Conservation (phyloP, 2,113 vertebrate genomes). For the Nesospiza acunhae region DNA sequence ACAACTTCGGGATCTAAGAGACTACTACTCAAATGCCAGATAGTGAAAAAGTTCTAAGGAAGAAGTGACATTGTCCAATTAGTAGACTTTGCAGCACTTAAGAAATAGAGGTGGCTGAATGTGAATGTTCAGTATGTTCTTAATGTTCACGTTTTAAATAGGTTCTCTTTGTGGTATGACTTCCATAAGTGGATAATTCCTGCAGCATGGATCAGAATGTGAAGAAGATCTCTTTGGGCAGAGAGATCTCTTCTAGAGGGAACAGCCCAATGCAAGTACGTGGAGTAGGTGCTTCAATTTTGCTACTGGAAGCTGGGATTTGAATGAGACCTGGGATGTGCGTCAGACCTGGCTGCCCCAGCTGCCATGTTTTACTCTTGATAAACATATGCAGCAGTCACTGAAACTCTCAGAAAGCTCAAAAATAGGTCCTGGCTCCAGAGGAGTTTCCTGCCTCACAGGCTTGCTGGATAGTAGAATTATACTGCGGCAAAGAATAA, state of each 20-base stretch:
- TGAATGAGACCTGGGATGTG: neutral
- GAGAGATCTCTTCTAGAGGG: neutral
- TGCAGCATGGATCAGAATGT: neutral
- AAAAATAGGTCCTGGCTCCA: neutral
- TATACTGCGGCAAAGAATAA: neutral
- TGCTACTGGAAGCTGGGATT: neutral
- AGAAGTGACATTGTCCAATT: neutral
- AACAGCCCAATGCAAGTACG: fast-evolving
- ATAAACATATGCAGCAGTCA: neutral
- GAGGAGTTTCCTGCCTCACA: fast-evolving
- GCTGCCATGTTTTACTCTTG: neutral
- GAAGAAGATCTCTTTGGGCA: too few species aligned
- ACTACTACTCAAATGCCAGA: neutral
- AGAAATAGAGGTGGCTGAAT: neutral
- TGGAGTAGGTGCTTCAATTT: neutral
- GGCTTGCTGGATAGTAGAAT: neutral
- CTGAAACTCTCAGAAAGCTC: neutral
- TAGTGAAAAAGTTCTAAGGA: neutral
- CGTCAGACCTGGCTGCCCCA: neutral
- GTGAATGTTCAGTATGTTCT: neutral
- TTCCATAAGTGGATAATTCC: neutral
- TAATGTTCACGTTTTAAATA: neutral
- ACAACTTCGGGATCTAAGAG: neutral
- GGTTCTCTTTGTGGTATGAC: neutral
- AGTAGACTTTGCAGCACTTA: too few species aligned